Base-by-base conservation (phyloP, 1,140 invertebrate species). In the Stenopsyche tienmushanensis region DNA sequence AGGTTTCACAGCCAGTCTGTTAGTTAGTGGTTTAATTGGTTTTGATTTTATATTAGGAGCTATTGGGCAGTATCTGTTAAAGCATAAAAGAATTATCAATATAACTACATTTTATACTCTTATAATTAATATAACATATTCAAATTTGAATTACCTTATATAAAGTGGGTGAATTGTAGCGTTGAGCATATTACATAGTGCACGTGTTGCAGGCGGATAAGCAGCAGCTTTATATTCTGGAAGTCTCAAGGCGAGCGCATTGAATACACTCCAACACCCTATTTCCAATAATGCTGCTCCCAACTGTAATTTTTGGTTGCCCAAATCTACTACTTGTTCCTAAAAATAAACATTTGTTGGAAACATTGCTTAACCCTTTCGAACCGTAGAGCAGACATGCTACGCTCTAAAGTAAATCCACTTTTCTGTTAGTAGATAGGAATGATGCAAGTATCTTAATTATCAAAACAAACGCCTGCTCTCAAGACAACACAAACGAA, bases 221-320 rank as follows among this genome's bases (percentile, higher is more conserved):
- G 91, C 88, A 0, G 91, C 84, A 9, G 91, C 84, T 75, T 87
- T 91, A 76, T 87, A 87, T 45, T 93, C 89, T 1, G 96, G 96
- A 60, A 98, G 82, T 57, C 87, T 83, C 62, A 87, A 87, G 18
- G 94, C 88, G 34, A 99, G 81, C 52, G 83, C 82, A 58, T 88
- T 82, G 7, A 92, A 94, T 73, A 91, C 90, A 9, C 88, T 84
- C 96, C 96, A 98, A 71, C 93, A 92, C 17, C 93, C 96, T 66
- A 98, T 86, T 71, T 88, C 85, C 2, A 98, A 75, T 2, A 98
- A 76, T 1, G 94, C 94, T 76, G 96, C 91, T 74, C 92, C 91
- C 3, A 99, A 79, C 39, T 93, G 90, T 71, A 98, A 86, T 77
- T 99, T 98, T 78, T 99, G 96, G 82, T 99, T 98, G 62, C 78